Conservation (phyloP, 2,888 invertebrate species). For the Epsilonema sp. region DNA sequence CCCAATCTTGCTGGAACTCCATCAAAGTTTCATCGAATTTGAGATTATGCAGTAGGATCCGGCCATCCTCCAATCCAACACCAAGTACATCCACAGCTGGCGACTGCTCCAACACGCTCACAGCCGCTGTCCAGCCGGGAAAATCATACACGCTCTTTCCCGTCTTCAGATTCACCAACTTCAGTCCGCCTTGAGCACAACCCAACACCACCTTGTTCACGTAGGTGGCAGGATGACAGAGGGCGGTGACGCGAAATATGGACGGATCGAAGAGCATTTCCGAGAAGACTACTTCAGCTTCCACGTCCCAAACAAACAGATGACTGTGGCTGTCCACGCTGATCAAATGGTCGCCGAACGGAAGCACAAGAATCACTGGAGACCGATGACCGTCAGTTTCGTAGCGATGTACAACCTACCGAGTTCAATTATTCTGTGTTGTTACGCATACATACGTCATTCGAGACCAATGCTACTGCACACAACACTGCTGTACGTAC, state of each 20-base stretch:
- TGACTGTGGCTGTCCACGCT: constrained; percentile 57
- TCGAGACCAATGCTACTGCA: too few species aligned
- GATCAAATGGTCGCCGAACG: constrained; percentile 65
- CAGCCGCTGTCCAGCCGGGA: constrained; percentile 46
- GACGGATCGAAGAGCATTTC: constrained; percentile 31
- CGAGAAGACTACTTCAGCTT: constrained; percentile 42
- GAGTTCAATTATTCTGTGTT: too few species aligned
- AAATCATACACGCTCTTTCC: constrained; percentile 41
- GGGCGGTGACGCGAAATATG: constrained; percentile 53
- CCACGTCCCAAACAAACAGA: constrained; percentile 58
- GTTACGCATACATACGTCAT: too few species aligned
- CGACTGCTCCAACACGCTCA: constrained; percentile 59
- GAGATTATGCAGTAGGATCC: constrained; percentile 65
- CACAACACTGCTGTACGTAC: too few species aligned
- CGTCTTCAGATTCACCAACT: constrained; percentile 17
- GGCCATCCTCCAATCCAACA: constrained; percentile 59
- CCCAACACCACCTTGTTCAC: constrained; percentile 76
- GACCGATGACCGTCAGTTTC: constrained; percentile 43
- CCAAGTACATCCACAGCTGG: constrained; percentile 81
- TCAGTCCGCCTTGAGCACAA: constrained; percentile 37
- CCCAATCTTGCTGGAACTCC: constrained; percentile 74
- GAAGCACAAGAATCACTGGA: constrained; percentile 52
- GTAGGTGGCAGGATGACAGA: constrained; percentile 84
- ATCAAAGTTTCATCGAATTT: constrained; percentile 59
- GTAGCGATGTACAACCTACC: too few species aligned